Conservation (phyloP, 2,888 invertebrate species). For the Nasonia oneida region DNA sequence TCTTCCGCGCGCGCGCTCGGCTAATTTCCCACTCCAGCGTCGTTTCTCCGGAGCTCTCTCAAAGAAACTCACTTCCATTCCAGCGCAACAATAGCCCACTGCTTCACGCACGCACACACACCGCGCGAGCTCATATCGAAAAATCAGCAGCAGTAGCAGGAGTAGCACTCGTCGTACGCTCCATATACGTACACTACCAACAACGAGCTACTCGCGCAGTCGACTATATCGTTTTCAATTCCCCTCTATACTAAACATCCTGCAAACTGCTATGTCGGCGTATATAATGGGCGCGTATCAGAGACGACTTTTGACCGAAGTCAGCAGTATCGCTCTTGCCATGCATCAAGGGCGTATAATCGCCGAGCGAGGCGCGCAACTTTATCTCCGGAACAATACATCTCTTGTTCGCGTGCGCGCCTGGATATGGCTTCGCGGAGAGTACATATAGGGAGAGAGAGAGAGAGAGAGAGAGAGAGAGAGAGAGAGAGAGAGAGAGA, state of each 20-base stretch:
- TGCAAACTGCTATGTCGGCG: neutral
- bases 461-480: neutral
- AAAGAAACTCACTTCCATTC: constrained; percentile 14
- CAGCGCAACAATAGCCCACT: constrained; percentile 5
- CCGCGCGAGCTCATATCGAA: neutral
- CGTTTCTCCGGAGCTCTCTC: neutral
- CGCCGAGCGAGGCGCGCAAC: constrained; percentile 51
- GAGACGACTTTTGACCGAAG: constrained; percentile 21
- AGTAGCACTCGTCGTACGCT: neutral
- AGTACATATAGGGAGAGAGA: neutral
- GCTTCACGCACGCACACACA: neutral
- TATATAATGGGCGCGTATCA: neutral
- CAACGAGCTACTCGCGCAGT: neutral
- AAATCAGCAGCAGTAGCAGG: neutral
- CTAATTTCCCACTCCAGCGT: constrained; percentile 12
- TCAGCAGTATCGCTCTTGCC: constrained; percentile 29
- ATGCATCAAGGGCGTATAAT: constrained; percentile 57
- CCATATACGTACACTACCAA: neutral
- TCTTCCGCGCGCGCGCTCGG: neutral
- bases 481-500: neutral
- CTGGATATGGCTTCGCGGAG: neutral
- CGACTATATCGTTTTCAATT: constrained; percentile 39
- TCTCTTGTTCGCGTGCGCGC: constrained; percentile 13
- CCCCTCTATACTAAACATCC: neutral
- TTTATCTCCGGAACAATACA: constrained; percentile 58